Base-by-base conservation (phyloP, 92 coral and sea anemone genomes). In the Zoanthus sansibaricus region DNA sequence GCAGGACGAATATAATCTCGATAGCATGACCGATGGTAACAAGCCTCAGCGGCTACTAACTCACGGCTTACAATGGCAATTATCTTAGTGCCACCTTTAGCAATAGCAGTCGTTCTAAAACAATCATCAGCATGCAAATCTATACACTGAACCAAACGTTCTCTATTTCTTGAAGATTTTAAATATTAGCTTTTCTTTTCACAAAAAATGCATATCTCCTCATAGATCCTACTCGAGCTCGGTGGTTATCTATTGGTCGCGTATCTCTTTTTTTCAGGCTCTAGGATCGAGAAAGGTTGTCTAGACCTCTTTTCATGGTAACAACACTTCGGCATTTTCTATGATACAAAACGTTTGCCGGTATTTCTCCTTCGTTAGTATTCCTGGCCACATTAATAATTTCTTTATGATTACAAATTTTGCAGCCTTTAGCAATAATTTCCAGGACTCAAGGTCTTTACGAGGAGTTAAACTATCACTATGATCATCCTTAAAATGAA, bases 1-100 rank as follows among this genome's bases (percentile, higher is more conserved):
- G 59, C 13, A 9, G 59, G 13, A 11, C 58, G 46, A 20, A 84
- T 88, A 75, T 82, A 82, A 45, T 82, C 83, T 77, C 13, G 75
- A 77, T 82, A 88, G 46, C 84, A 88, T 55, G 91, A 61, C 82
- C 87, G 84, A 86, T 89, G 92, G 52, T 85, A 89, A 77, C 84
- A 89, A 45, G 92, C 89, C 75, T 89, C 86, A 61, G 92, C 92
- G 44, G 92, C 92, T 7, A 89, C 92, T 71, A 88, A 89, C 72
- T 78, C 89, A 21, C 89, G 86, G 44, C 89, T 85, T 71, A 89
- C 83, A 31, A 77, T 51, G 11, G 89, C 82, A n/a, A 85, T 82
- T 70, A 84, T 76, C 74, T 55, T 89, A 72, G 66, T 85, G 89
- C 78, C 89, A 70, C 72, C 44, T 82, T 71, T 89, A 56, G 31